A percentile compares a stretch with the other conserved stretches of the same genome.
phyloP scores from a whole-genome alignment of 2,797 vertebrate genomes.

The Anguilla megastoma region DNA sequence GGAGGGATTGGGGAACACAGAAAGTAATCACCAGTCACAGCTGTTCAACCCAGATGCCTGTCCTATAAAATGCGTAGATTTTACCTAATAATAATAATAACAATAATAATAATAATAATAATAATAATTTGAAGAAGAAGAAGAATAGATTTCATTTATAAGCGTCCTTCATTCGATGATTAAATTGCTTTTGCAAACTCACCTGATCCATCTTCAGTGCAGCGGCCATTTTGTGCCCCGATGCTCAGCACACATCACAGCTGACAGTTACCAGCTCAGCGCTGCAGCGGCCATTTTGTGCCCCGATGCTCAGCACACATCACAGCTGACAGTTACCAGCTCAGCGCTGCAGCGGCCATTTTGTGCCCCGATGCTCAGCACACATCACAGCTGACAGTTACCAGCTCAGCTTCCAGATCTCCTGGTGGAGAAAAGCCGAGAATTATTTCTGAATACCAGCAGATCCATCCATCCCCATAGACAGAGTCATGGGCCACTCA shows the following conservation, averaged over 20 bases:
- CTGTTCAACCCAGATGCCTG: neutral
- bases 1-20: neutral
- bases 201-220: neutral
- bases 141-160: too few species aligned
- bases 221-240: too few species aligned
- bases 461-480: neutral
- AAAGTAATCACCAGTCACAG: neutral
- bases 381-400: neutral
- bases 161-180: too few species aligned
- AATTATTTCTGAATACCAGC: neutral
- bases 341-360: neutral
- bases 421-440: neutral
- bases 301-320: neutral
- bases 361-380: neutral
- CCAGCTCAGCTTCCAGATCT: neutral
- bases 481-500: neutral
- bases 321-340: neutral
- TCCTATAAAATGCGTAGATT: neutral
- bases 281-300: neutral
- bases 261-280: too few species aligned
- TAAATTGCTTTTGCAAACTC: too few species aligned
- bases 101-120: too few species aligned
- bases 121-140: too few species aligned
- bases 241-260: too few species aligned
- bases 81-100: too few species aligned